Percentiles rank a stretch among this genome's conserved stretches.
These are phyloP conservation scores for Pogonognathellus flavescens DNA, from an alignment of 1,140 invertebrate genomes.

Conservation along the genomic window DNA sequence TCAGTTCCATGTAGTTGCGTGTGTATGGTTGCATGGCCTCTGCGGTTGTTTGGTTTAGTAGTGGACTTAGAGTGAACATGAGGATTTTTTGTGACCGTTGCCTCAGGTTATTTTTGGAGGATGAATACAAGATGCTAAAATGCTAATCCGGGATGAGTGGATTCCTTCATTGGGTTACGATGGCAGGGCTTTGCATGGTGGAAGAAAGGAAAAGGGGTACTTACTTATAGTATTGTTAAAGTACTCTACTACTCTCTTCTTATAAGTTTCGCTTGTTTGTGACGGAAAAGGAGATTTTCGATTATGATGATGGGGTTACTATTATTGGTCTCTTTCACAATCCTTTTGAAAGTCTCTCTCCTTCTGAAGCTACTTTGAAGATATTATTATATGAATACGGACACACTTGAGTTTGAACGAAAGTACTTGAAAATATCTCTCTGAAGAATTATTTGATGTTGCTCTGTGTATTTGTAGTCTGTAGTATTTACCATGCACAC, in stretches of 20 bases:
- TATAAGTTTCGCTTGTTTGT: not conserved
- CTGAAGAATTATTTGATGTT: not conserved
- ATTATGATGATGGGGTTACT: constrained; percentile 9
- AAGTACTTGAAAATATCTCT: constrained; percentile 6
- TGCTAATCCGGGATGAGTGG: constrained; percentile 44
- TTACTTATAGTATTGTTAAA: not conserved
- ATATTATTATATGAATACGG: not conserved
- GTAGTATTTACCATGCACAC: constrained; percentile 5
- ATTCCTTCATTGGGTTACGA: constrained; percentile 13
- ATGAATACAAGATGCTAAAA: constrained; percentile 47
- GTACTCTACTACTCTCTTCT: not conserved
- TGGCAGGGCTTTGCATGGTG: not conserved
- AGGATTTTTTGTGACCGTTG: not conserved
- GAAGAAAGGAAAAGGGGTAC: not conserved
- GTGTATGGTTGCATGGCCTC: not conserved
- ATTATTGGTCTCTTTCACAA: not conserved
- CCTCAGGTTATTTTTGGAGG: not conserved
- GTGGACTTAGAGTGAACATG: constrained; percentile 31
- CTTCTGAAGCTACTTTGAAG: not conserved
- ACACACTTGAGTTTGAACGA: constrained; percentile 16
- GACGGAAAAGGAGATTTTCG: not conserved
- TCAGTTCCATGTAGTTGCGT: too few species aligned
- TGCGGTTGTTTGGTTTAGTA: constrained; percentile 12
- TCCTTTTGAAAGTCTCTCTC: not conserved
- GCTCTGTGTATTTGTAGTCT: too few species aligned